phyloP scores from a whole-genome alignment of 2,797 vertebrate species.

The Melanotaenia nigrans region DNA sequence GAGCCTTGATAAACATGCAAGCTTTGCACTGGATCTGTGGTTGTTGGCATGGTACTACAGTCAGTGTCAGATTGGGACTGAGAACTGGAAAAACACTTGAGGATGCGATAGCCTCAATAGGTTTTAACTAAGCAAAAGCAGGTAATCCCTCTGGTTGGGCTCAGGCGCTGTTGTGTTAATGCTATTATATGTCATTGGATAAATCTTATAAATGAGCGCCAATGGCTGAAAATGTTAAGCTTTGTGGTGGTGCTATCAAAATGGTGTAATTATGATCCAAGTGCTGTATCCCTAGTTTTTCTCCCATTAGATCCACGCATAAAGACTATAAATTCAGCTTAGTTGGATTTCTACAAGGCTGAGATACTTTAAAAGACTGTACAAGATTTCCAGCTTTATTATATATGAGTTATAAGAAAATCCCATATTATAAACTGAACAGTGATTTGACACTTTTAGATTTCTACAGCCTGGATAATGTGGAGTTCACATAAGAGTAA shows the following conservation, averaged over 20 bases:
- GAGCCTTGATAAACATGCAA: neutral
- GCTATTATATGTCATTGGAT: neutral
- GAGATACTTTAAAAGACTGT: neutral
- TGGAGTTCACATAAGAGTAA: neutral
- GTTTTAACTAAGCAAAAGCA: neutral
- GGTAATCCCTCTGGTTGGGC: neutral
- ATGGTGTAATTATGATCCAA: neutral
- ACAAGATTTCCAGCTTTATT: neutral
- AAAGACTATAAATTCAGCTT: neutral
- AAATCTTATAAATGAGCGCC: neutral
- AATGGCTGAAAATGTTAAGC: neutral
- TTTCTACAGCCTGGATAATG: neutral
- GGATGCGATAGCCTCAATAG: neutral
- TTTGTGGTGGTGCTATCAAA: neutral
- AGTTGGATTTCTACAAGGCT: neutral
- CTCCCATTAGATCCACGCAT: neutral
- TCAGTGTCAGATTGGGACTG: neutral
- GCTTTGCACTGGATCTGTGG: neutral
- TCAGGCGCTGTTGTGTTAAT: neutral
- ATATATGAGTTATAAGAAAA: neutral
- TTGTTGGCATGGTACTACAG: neutral
- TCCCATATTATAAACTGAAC: neutral
- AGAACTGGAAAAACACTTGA: neutral
- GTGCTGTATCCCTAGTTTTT: neutral
- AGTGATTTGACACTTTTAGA: neutral